Evolutionary conservation across 2,888 invertebrate species (phyloP), one percentile per base, ranked within the genome.

Genomic region (Tinea pellionella): DNA sequence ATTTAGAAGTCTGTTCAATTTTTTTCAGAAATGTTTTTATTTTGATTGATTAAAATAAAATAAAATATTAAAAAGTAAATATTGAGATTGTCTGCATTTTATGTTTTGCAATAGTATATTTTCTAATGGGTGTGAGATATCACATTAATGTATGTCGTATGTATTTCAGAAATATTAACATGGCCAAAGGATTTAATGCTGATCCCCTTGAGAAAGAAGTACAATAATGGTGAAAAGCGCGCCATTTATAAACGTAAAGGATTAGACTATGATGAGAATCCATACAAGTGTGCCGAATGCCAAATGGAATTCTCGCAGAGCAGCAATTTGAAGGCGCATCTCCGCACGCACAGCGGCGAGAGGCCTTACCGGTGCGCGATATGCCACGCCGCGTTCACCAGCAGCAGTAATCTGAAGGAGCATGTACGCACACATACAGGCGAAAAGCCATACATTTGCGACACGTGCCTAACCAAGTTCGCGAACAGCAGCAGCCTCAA

Each of bases 311-410:
- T 55, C 29, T 24, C 24, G 6, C 55, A 55, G 29, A 55, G 55
- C 55, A 55, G 55, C 29, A 55, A 55, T 16, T 12, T 55, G 19
- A 55, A 55, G 16, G 55, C 55, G 55, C 55, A 55, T 24, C 12
- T 18, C n/a, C 55, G 55, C 6, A 55, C 55, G 12, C 55, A 55
- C 12, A 55, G 19, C 4, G 55, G 55, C 12, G 55, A 55, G 29
- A 19, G 55, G 8, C 55, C 55, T 3, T 55, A 55, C 29, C 2
- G 4, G 12, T 55, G 55, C 13, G 11, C 24, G 7, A 13, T 24
- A 24, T 55, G 55, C 29, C 55, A 18, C 1, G 55, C 55, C 19
- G 55, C 19, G 11, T 55, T 55, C 29, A 12, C 55, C 11, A 55
- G 13, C 12, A 55, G 55, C 55, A 55, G 55, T 12, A 55, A 55